Evolutionary conservation across 2,113 vertebrate species (phyloP).

Genomic region (Catagonus wagneri): DNA sequence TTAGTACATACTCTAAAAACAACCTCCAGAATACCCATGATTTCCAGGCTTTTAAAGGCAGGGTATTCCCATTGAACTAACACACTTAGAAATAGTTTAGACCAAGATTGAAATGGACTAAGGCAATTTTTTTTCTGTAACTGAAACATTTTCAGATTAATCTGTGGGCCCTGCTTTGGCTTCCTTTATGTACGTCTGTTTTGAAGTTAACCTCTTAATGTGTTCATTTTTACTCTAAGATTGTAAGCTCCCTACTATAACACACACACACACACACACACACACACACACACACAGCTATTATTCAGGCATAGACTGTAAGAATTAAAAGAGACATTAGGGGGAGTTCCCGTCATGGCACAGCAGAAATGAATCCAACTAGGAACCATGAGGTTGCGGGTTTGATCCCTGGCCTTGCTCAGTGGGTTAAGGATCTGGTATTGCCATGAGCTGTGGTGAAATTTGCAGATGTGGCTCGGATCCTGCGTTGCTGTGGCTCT

Average conservation of each 20-base stretch:
- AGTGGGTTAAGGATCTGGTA: too few relatives aligned
- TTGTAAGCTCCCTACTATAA: neutral
- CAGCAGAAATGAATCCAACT: too few relatives aligned
- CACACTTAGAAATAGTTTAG: neutral
- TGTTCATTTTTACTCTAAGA: neutral
- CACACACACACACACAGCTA: too few relatives aligned
- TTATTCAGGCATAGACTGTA: neutral
- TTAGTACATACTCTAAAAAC: slow-evolving; percentile 8
- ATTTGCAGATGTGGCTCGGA: too few relatives aligned
- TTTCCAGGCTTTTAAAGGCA: slow-evolving; percentile 5
- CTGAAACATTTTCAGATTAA: neutral
- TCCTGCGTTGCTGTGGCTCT: too few relatives aligned
- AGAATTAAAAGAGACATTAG: neutral
- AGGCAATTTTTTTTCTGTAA: neutral
- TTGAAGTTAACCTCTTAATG: neutral
- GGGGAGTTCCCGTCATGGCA: too few relatives aligned
- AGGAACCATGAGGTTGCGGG: too few relatives aligned
- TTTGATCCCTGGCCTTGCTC: too few relatives aligned
- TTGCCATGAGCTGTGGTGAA: too few relatives aligned
- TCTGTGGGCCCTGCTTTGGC: neutral
- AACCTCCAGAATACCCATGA: neutral
- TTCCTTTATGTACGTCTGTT: neutral
- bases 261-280: neutral
- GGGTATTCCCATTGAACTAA: neutral
- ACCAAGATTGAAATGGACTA: neutral